Percentiles rank a stretch among this genome's conserved stretches.
phyloP scores from a whole-genome alignment of 2,888 invertebrate genomes.

The Drosophila anomelani region DNA sequence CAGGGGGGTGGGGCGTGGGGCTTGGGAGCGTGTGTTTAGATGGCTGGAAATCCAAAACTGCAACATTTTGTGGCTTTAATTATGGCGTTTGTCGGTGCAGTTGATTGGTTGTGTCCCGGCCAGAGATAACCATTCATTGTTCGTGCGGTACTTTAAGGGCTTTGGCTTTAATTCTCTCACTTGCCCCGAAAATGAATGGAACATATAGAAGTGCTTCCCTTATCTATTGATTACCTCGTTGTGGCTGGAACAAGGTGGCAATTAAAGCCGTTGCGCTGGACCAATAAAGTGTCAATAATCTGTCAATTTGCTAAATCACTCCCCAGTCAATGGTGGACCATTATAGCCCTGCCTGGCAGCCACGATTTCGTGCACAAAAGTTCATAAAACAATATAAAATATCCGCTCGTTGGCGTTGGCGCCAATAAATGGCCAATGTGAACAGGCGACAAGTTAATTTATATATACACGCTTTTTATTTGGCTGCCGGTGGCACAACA shows the following conservation, averaged over 20 bases:
- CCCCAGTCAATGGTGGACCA: constrained; percentile 45
- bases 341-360: constrained; percentile 30
- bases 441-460: constrained; percentile 74
- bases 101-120: constrained; percentile 27
- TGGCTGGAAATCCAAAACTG: constrained; percentile 55
- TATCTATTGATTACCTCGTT: constrained; percentile 20
- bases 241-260: constrained; percentile 29
- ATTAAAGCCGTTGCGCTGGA: constrained; percentile 50
- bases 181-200: background rate
- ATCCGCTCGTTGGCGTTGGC: constrained; percentile 34
- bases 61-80: constrained; percentile 73
- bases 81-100: constrained; percentile 54
- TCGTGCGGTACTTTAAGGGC: constrained; percentile 8
- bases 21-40: constrained; percentile 19
- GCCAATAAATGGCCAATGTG: constrained; percentile 63
- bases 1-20: constrained; percentile 10
- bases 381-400: constrained; percentile 78
- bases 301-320: constrained; percentile 79
- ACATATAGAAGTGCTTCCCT: background rate
- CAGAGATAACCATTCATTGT: constrained; percentile 7
- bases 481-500: constrained; percentile 43
- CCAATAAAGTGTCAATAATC: constrained; percentile 74
- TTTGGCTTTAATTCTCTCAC: constrained; percentile 3
- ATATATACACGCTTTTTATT: constrained; percentile 59
- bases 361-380: constrained; percentile 50